Evolutionary conservation across 2,888 invertebrate genomes (phyloP).

Genomic region (Periphyllus acericola): DNA sequence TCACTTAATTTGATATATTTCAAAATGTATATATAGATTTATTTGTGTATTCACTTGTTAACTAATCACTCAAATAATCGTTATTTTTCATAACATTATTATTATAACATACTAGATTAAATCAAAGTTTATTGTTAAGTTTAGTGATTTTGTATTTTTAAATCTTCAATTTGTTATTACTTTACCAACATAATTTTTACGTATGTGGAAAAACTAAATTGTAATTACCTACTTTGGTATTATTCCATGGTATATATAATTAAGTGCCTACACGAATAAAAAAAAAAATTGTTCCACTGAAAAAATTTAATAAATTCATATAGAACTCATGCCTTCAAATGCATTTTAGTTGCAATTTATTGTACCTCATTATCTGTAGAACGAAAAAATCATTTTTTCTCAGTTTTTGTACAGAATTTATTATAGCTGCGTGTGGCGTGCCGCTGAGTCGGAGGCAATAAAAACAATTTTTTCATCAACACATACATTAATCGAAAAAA

Average conservation of each 20-base stretch:
- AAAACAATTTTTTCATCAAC: no score
- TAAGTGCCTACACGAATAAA: not conserved
- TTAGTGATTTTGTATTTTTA: not conserved
- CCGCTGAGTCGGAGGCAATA: no score
- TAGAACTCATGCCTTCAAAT: not conserved
- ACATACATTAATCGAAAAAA: no score
- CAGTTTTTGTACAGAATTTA: no score
- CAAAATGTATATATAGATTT: not conserved
- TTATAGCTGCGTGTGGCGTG: no score
- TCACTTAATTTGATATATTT: not conserved
- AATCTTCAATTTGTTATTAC: conserved; percentile 32
- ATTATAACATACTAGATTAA: conserved; percentile 18
- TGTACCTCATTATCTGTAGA: no score
- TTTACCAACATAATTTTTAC: conserved; percentile 1
- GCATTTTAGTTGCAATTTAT: not conserved
- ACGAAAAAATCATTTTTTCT: no score
- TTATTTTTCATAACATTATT: conserved; percentile 25
- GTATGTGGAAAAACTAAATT: not conserved
- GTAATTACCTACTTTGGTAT: not conserved
- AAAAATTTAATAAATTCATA: conserved; percentile 8
- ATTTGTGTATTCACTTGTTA: conserved; percentile 46
- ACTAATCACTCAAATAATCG: conserved; percentile 39
- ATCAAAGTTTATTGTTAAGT: conserved; percentile 14
- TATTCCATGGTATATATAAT: not conserved
- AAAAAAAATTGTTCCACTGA: not conserved